Percentiles rank a stretch among this genome's conserved stretches.
Evolutionary conservation across 1,140 invertebrate genomes (phyloP).

Genomic region (Drosophila jambulina): DNA sequence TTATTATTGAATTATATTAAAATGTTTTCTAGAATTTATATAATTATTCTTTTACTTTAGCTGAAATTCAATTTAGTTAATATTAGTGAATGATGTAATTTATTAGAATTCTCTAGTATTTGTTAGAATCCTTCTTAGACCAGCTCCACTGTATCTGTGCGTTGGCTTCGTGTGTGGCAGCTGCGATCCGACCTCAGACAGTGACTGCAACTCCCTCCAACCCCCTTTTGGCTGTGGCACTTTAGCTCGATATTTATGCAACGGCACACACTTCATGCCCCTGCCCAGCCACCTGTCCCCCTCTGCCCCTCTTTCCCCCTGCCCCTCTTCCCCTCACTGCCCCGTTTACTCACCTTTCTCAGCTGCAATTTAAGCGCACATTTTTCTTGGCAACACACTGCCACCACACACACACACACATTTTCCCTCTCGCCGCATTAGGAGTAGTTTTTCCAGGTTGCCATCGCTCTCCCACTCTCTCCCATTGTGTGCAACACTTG

Average conservation of each 20-base stretch:
- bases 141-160: conserved; percentile 21
- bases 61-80: not conserved
- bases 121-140: conserved; percentile 2
- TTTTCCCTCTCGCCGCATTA: conserved; percentile 67
- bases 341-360: conserved; percentile 13
- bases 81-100: too few species aligned
- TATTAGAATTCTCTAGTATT: too few species aligned
- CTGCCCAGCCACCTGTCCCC: conserved; percentile 6
- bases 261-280: conserved; percentile 72
- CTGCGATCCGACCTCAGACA: conserved; percentile 62
- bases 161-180: conserved; percentile 74
- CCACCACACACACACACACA: conserved; percentile 43
- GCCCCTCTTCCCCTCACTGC: not conserved
- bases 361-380: conserved; percentile 79
- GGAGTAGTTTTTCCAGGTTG: conserved; percentile 76
- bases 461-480: conserved; percentile 23
- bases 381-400: conserved; percentile 70
- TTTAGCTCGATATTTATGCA: conserved; percentile 82
- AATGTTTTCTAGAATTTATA: too few species aligned
- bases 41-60: not conserved
- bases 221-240: conserved; percentile 48
- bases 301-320: too few species aligned
- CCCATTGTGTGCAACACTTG: conserved; percentile 78
- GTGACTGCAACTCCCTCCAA: conserved; percentile 24
- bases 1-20: too few species aligned